Percentiles rank a stretch among this genome's conserved stretches.
Conservation (phyloP, 2,888 invertebrate species). For the Hipparchia semele region DNA sequence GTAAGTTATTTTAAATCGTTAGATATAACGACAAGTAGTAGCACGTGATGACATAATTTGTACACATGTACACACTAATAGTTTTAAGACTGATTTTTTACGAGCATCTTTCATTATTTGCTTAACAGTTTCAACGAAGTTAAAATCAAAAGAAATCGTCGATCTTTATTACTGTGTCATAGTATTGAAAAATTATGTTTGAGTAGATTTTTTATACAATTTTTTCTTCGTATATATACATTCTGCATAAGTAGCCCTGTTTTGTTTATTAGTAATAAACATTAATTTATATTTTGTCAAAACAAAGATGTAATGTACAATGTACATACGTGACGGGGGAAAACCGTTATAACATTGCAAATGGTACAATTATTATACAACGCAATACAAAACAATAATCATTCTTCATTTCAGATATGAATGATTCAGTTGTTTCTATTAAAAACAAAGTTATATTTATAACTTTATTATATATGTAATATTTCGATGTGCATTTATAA, state of each 20-base stretch:
- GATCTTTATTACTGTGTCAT: neutral
- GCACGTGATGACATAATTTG: constrained; percentile 23
- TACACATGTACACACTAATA: no score
- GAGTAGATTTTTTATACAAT: neutral
- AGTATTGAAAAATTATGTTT: neutral
- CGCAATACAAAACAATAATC: neutral
- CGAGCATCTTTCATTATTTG: neutral
- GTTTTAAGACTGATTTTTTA: constrained; percentile 1
- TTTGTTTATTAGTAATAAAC: neutral
- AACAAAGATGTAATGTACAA: neutral
- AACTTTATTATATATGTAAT: no score
- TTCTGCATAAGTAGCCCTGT: neutral
- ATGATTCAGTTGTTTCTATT: neutral
- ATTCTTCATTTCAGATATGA: neutral
- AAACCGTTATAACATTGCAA: neutral
- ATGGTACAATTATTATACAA: constrained; percentile 1
- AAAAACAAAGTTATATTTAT: neutral
- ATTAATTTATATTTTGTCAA: neutral
- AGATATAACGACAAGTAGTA: neutral
- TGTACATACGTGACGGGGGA: neutral
- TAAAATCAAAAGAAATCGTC: neutral
- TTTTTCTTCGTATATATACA: neutral
- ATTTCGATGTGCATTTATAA: neutral
- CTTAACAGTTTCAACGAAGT: neutral
- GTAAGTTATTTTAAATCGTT: neutral